Evolutionary conservation across 2,888 invertebrate species (phyloP).

Genomic region (Lycocerus yunnanus): DNA sequence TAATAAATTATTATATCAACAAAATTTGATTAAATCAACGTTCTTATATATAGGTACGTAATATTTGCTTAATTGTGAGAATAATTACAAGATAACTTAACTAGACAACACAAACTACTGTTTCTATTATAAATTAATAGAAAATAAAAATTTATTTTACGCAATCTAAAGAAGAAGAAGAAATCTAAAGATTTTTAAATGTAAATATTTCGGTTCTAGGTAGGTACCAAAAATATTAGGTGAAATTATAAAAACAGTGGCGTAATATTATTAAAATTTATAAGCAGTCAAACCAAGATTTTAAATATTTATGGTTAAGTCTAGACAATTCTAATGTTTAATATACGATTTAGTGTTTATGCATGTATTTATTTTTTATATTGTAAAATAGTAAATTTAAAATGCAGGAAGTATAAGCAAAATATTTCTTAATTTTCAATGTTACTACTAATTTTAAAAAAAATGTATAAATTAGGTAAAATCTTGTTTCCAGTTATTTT

Average conservation of each 20-base stretch:
- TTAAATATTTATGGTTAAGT: slow-evolving; percentile 43
- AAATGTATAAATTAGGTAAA: neutral
- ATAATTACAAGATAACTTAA: neutral
- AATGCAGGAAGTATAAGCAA: neutral
- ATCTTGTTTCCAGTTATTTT: neutral
- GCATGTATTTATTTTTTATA: slow-evolving; percentile 31
- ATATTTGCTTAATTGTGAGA: too few relatives aligned
- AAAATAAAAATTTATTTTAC: neutral
- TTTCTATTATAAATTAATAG: neutral
- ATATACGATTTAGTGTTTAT: slow-evolving; percentile 22
- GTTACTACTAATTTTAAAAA: neutral
- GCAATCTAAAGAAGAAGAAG: neutral
- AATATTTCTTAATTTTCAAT: neutral
- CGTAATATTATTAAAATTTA: slow-evolving; percentile 29
- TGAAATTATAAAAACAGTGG: slow-evolving; percentile 10
- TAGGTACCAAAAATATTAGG: neutral
- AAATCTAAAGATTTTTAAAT: neutral
- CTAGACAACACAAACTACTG: neutral
- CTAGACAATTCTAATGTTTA: slow-evolving; percentile 34
- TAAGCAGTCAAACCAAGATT: slow-evolving; percentile 34
- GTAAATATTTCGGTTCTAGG: neutral
- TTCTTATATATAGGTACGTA: too few relatives aligned
- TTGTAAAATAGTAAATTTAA: slow-evolving; percentile 25
- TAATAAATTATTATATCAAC: too few relatives aligned
- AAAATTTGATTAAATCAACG: too few relatives aligned